Evolutionary conservation across 2,797 vertebrate species (phyloP).

Genomic region (Allobates femoralis): DNA sequence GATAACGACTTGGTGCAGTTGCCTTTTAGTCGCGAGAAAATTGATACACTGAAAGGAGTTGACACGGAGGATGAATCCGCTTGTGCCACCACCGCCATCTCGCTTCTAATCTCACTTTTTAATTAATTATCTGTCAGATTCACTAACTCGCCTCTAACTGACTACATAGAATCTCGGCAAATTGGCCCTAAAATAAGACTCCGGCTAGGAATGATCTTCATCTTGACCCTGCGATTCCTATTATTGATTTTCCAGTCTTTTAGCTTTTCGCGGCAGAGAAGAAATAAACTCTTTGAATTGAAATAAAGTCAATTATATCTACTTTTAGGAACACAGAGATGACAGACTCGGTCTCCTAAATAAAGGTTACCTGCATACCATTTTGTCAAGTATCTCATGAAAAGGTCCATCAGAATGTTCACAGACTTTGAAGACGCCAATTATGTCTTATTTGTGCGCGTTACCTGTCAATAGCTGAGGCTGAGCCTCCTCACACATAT

Average conservation of each 20-base stretch:
- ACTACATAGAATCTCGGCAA: slow-evolving; percentile 68
- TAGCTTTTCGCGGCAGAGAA: slow-evolving; percentile 67
- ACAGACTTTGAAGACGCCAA: slow-evolving; percentile 17
- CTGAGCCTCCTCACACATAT: no score
- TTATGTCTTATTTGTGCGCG: background rate
- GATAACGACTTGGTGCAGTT: slow-evolving; percentile 71
- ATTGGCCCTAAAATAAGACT: slow-evolving; percentile 76
- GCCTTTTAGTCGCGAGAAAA: slow-evolving; percentile 63
- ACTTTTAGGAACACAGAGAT: slow-evolving; percentile 31
- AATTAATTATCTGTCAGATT: slow-evolving; percentile 81
- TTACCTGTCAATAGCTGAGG: background rate
- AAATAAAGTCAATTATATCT: slow-evolving; percentile 28
- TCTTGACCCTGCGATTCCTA: slow-evolving; percentile 71
- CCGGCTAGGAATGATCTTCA: slow-evolving; percentile 65
- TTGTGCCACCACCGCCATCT: slow-evolving; percentile 67
- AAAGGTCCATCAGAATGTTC: slow-evolving; percentile 18
- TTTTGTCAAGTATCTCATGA: slow-evolving; percentile 4
- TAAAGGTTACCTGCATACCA: slow-evolving; percentile 56
- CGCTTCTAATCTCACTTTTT: slow-evolving; percentile 68
- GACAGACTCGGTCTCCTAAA: slow-evolving; percentile 31
- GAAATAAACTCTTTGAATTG: slow-evolving; percentile 49
- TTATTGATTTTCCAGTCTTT: slow-evolving; percentile 75
- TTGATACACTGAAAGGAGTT: slow-evolving; percentile 66
- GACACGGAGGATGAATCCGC: slow-evolving; percentile 73
- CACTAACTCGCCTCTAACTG: slow-evolving; percentile 67